Percentiles rank a stretch among this genome's conserved stretches.
phyloP scores from a whole-genome alignment of 1,140 invertebrate species.

The Hyposmocoma kahamanoa region DNA sequence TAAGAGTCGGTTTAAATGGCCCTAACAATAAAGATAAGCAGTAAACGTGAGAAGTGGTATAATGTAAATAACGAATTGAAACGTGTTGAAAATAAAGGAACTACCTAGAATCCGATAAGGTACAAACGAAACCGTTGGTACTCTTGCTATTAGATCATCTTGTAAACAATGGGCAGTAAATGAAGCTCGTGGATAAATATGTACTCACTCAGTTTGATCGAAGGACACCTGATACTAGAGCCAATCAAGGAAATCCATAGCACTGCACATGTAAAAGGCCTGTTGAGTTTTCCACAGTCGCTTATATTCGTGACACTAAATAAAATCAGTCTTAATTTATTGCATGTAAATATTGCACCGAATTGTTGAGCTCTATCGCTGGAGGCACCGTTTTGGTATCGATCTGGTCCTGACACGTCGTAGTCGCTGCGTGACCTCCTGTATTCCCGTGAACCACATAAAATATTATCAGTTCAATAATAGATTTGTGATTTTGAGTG shows the following conservation, averaged over 20 bases:
- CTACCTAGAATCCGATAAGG: too few relatives aligned
- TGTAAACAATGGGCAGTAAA: too few relatives aligned
- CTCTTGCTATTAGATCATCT: too few relatives aligned
- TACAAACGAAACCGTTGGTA: too few relatives aligned
- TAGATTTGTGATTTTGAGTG: constrained; percentile 13
- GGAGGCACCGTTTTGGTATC: constrained; percentile 35
- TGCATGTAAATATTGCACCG: constrained; percentile 26
- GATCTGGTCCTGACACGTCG: too few relatives aligned
- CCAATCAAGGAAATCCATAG: constrained; percentile 57
- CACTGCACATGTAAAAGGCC: constrained; percentile 38
- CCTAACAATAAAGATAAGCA: too few relatives aligned
- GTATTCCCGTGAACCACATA: constrained; percentile 9
- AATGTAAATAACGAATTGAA: too few relatives aligned
- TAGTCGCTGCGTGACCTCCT: constrained; percentile 8
- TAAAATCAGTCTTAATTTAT: constrained; percentile 22
- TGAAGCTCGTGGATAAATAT: too few relatives aligned
- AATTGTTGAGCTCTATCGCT: constrained; percentile 18
- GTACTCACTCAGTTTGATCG: constrained; percentile 38
- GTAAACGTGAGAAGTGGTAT: too few relatives aligned
- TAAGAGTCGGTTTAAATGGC: too few relatives aligned
- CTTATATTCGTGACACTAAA: constrained; percentile 1
- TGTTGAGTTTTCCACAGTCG: constrained; percentile 23
- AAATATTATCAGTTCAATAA: too few relatives aligned
- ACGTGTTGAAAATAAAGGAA: too few relatives aligned
- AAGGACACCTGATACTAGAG: constrained; percentile 28